Conservation (phyloP, 2,797 vertebrate species). For the Eremophila alpestris region DNA sequence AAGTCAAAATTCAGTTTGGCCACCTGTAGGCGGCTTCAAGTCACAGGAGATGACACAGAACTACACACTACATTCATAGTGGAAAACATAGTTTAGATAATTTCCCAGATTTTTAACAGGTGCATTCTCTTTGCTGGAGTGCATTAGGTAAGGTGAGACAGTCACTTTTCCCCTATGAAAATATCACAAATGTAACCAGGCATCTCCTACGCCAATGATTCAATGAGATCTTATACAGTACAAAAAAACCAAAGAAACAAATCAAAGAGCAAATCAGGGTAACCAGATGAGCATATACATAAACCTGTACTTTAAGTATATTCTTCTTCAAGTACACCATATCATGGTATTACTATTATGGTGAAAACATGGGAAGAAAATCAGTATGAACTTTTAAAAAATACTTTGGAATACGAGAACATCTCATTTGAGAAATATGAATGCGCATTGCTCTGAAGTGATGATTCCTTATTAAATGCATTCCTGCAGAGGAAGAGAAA, state of each 20-base stretch:
- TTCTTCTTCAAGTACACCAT: background rate
- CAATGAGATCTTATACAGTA: background rate
- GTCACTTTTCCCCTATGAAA: background rate
- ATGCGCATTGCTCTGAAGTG: background rate
- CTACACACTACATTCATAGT: background rate
- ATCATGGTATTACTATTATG: background rate
- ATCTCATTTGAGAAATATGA: background rate
- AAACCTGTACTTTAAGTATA: background rate
- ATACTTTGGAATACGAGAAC: background rate
- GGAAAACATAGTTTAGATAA: background rate
- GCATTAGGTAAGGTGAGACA: background rate
- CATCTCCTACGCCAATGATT: background rate
- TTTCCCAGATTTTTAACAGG: background rate
- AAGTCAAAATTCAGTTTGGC: background rate
- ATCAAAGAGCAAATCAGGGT: background rate
- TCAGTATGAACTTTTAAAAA: background rate
- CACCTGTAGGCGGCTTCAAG: background rate
- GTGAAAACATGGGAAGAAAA: background rate
- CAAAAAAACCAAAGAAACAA: fast-evolving
- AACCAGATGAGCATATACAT: background rate
- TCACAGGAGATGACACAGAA: background rate
- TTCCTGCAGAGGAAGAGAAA: background rate
- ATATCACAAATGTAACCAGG: background rate
- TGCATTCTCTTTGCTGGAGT: background rate
- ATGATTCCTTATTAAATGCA: background rate